These are phyloP conservation scores for Zootoca vivipara DNA, from an alignment of 2,113 vertebrate species.

Conservation along the genomic window DNA sequence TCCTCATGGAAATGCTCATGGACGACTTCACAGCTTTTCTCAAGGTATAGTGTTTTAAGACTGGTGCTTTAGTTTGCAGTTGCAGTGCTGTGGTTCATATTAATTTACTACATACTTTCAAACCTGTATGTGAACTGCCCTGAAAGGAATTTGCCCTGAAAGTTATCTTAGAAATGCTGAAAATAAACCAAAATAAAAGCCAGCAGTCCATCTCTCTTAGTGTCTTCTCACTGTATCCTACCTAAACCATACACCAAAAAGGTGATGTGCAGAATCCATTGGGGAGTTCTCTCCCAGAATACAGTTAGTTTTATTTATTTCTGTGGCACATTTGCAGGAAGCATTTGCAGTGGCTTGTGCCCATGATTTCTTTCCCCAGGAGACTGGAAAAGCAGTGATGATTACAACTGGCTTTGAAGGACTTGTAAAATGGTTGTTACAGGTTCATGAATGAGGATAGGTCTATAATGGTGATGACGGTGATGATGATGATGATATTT, in stretches of 20 bases:
- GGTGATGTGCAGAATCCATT: background rate
- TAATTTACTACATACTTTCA: background rate
- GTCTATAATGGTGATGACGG: too few relatives aligned
- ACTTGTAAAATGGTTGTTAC: too few relatives aligned
- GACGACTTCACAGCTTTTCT: conserved; percentile 3
- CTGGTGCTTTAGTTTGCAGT: background rate
- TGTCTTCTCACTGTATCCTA: background rate
- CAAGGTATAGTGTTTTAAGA: conserved; percentile 11
- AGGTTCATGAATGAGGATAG: background rate
- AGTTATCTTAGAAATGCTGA: background rate
- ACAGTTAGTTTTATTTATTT: background rate
- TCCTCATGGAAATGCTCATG: conserved; percentile 1
- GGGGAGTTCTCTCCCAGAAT: background rate
- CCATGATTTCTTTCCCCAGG: background rate
- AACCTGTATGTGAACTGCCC: background rate
- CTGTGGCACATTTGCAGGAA: too few relatives aligned
- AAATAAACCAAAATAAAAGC: background rate
- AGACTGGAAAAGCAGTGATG: background rate
- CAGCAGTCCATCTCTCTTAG: too few relatives aligned
- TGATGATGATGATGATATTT: too few relatives aligned
- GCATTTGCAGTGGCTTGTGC: background rate
- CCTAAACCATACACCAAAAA: background rate
- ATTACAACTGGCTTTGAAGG: background rate
- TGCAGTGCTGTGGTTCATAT: background rate
- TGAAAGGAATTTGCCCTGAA: background rate